Percentiles rank a stretch among this genome's conserved stretches.
These are phyloP conservation scores for Spea multiplicata DNA, from an alignment of 2,113 vertebrate genomes.

Conservation along the genomic window DNA sequence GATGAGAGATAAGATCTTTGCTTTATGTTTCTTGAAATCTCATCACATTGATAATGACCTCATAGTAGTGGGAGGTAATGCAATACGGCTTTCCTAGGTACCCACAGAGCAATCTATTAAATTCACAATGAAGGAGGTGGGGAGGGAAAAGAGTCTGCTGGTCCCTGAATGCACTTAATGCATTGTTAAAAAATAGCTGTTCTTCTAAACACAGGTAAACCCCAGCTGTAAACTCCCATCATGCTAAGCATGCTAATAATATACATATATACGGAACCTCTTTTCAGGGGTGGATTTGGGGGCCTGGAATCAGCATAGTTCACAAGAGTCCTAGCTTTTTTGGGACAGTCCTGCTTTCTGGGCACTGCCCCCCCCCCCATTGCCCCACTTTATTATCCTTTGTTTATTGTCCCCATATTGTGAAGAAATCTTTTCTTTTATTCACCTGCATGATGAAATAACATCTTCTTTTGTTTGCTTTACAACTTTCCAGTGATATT, in stretches of 20 bases:
- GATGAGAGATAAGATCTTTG: conserved; percentile 10
- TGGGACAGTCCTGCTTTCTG: no score
- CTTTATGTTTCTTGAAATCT: conserved; percentile 25
- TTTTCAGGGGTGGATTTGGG: no score
- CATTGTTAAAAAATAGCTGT: no score
- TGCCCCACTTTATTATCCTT: conserved; percentile 8
- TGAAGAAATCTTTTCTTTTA: conserved; percentile 31
- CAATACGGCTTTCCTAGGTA: conserved; percentile 1
- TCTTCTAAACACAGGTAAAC: no score
- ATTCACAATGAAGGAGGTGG: neutral
- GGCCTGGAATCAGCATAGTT: no score
- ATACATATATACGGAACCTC: no score
- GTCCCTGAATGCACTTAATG: no score
- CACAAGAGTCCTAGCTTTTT: no score
- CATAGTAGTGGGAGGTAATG: neutral
- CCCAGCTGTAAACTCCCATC: no score
- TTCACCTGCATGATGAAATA: conserved; percentile 8
- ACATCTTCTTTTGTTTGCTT: conserved; percentile 32
- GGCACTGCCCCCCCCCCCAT: no score
- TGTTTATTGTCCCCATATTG: conserved; percentile 35
- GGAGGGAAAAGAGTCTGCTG: neutral
- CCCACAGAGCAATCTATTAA: conserved; percentile 10
- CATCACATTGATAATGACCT: conserved; percentile 30
- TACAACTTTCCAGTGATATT: conserved; percentile 15
- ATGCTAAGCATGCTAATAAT: no score